Conservation (phyloP, 2,888 invertebrate species). For the Parnassius glacialis region DNA sequence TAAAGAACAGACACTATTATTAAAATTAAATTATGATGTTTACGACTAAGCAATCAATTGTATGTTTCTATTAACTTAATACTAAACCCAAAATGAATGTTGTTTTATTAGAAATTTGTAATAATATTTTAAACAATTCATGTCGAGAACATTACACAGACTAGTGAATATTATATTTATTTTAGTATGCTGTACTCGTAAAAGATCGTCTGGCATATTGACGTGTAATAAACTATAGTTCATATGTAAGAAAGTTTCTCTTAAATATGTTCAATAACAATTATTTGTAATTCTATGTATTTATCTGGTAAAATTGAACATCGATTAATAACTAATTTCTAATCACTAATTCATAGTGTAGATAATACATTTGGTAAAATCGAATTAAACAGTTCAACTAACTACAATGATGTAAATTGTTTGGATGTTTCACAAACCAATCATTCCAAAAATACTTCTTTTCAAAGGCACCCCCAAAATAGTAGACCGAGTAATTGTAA, state of each 20-base stretch:
- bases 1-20: background rate
- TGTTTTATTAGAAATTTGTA: too few relatives aligned
- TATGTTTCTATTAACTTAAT: background rate
- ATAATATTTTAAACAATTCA: too few relatives aligned
- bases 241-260: background rate
- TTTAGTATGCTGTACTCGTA: too few relatives aligned
- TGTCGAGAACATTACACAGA: too few relatives aligned
- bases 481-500: background rate
- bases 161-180: too few relatives aligned
- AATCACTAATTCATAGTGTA: background rate
- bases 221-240: too few relatives aligned
- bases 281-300: background rate
- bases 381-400: background rate
- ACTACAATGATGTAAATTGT: conserved; percentile 1
- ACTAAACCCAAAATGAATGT: background rate
- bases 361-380: conserved; percentile 2
- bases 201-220: too few relatives aligned
- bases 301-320: background rate
- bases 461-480: conserved; percentile 15
- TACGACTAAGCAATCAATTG: background rate
- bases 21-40: background rate
- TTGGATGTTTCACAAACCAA: conserved; percentile 17
- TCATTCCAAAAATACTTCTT: conserved; percentile 32
- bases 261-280: background rate
- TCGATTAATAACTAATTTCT: background rate